A percentile compares a stretch with the other conserved stretches of the same genome.
Conservation (phyloP, 2,888 invertebrate genomes). For the Capitulum mitella region DNA sequence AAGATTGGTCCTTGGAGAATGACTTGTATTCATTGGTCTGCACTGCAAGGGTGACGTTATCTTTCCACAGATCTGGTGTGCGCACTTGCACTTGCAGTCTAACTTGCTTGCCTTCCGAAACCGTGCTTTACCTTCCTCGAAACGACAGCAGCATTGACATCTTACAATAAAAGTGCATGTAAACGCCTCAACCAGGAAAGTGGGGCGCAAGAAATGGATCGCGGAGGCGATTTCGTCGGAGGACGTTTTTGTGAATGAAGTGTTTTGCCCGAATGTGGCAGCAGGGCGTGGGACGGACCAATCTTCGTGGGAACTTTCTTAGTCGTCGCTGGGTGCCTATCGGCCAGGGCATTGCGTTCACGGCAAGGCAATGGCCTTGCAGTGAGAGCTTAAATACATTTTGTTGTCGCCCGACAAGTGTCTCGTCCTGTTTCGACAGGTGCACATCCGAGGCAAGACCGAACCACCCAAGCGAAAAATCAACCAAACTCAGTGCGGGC, state of each 20-base stretch:
- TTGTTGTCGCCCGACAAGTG: too few relatives aligned
- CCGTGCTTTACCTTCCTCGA: neutral
- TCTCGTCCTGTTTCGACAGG: too few relatives aligned
- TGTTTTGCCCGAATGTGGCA: neutral
- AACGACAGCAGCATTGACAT: neutral
- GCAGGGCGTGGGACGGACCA: neutral
- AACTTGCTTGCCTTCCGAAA: neutral
- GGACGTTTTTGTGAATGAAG: too few relatives aligned
- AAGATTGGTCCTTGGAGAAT: neutral
- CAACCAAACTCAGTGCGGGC: too few relatives aligned
- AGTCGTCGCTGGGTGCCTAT: too few relatives aligned
- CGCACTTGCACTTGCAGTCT: neutral
- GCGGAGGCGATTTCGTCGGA: neutral
- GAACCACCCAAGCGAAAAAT: too few relatives aligned
- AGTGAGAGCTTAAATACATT: too few relatives aligned
- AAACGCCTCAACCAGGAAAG: neutral
- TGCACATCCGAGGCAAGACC: too few relatives aligned
- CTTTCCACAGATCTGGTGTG: neutral
- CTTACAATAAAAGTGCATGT: neutral
- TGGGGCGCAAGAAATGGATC: neutral
- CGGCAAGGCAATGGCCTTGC: too few relatives aligned
- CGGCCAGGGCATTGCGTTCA: too few relatives aligned
- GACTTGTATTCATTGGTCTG: neutral
- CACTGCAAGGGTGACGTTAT: too few relatives aligned
- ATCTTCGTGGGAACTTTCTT: neutral